A percentile compares a stretch with the other conserved stretches of the same genome.
Conservation (phyloP, 2,113 vertebrate genomes). For the Athene noctua region DNA sequence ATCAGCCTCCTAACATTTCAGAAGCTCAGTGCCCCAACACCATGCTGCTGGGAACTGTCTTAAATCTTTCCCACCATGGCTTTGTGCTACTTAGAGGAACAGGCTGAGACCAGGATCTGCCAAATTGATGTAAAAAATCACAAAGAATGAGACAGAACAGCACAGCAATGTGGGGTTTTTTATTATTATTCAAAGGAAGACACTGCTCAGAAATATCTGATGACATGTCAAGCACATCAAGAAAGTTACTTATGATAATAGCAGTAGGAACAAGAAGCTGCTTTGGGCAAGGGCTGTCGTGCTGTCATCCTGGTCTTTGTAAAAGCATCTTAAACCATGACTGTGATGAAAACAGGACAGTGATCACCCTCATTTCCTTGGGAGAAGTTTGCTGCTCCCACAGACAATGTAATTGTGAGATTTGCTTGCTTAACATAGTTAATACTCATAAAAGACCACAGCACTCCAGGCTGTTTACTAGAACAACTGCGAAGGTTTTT, state of each 20-base stretch:
- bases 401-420: conserved; percentile 8
- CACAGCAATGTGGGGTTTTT: neutral
- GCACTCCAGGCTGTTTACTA: conserved; percentile 21
- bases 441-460: conserved; percentile 29
- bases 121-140: neutral
- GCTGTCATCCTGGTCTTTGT: neutral
- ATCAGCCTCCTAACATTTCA: neutral
- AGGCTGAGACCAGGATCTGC: neutral
- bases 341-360: neutral
- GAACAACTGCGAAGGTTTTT: conserved; percentile 32
- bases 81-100: neutral
- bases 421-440: conserved; percentile 43
- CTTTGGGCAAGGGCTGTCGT: neutral
- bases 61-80: neutral
- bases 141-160: neutral
- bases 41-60: neutral
- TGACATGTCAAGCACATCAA: neutral
- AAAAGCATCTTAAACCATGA: neutral
- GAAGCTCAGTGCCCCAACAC: neutral
- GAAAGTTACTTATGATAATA: neutral
- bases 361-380: neutral
- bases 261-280: neutral
- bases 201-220: neutral
- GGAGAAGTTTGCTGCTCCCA: conserved; percentile 19
- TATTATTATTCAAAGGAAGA: neutral